Evolutionary conservation across 2,113 vertebrate genomes (phyloP), one percentile per base, ranked within the genome.

Genomic region (Laticauda colubrina): DNA sequence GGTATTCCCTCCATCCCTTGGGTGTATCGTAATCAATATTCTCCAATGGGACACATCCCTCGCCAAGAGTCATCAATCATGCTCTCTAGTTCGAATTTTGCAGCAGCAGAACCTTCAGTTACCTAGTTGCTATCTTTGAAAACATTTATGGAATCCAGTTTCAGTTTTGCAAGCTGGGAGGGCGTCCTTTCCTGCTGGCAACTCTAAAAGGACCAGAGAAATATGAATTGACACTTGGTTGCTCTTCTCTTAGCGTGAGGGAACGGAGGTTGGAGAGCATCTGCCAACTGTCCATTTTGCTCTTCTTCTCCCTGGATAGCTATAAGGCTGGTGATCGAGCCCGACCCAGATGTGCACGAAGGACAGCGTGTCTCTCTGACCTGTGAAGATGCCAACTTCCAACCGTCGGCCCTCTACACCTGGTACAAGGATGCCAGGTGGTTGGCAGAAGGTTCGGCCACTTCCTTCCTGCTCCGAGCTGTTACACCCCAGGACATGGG

Each of bases 381-480:
- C 26, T 98, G 98, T 91, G 96, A 95, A 90, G 97, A 96, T 3
- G 24, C 88, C 0, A 87, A 2, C 0, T 90, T 95, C 8, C 75
- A 0, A 0, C 89, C 95, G 0, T 95, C 95, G 0, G 51, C 92
- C 0, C 1, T 92, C 91, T 98, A 96, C 61, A 2, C 91, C 26
- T 98, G 98, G 98, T 96, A 96, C 95, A 97, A 96, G 95, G 97
- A 98, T 26, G 93, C 96, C 51, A 95, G 2, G 0, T 98, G 98
- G 97, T 34, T 97, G 86, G 55, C 93, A 1, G 97, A 97, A 9
- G 96, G 97, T 0, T 20, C 85, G 0, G 88, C 57, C 0, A 0
- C 88, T 11, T 85, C 93, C 0, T 91, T 98, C 5, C 6, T 0
- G 0, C 93, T 98, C 55, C 92, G 15, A 0, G 15, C 0, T 0